Percentiles rank a stretch among this genome's conserved stretches.
Evolutionary conservation across 2,888 invertebrate genomes (phyloP).

Genomic region (Merodon equestris): DNA sequence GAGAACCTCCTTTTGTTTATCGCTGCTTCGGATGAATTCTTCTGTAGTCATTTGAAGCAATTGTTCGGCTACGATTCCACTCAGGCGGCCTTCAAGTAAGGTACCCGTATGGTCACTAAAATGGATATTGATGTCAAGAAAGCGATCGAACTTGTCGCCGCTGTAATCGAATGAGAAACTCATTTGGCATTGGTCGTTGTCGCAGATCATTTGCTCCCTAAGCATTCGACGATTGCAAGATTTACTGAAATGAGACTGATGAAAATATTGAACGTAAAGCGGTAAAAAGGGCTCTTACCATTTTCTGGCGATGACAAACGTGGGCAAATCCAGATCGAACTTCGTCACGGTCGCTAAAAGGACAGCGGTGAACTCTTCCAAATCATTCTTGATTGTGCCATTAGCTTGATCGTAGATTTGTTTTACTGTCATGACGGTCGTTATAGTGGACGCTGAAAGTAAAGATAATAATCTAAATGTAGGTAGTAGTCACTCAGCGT

Average conservation of each 20-base stretch:
- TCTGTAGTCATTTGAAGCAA: conserved; percentile 80
- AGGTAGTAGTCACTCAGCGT: no score
- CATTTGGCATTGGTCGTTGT: conserved; percentile 73
- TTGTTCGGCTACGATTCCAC: conserved; percentile 82
- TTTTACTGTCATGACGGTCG: conserved; percentile 82
- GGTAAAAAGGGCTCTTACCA: conserved; percentile 77
- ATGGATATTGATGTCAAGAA: conserved; percentile 82
- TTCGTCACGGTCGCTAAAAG: conserved; percentile 84
- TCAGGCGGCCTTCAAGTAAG: conserved; percentile 81
- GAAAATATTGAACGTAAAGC: background rate
- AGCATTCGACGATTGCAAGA: conserved; percentile 71
- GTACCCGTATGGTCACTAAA: conserved; percentile 86
- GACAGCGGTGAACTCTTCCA: conserved; percentile 84
- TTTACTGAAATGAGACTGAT: conserved; percentile 69
- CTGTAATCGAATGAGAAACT: conserved; percentile 71
- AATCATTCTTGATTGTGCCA: conserved; percentile 76
- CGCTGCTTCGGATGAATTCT: conserved; percentile 80
- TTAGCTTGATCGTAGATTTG: conserved; percentile 80
- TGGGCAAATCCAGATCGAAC: conserved; percentile 84
- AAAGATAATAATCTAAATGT: no score
- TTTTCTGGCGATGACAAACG: conserved; percentile 76
- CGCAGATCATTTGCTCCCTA: conserved; percentile 70
- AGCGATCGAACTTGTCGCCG: conserved; percentile 72
- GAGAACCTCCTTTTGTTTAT: conserved; percentile 80
- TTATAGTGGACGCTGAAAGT: conserved; percentile 80